Evolutionary conservation across 2,888 invertebrate genomes (phyloP), one percentile per base, ranked within the genome.

Genomic region (Rhodophaea formosa): DNA sequence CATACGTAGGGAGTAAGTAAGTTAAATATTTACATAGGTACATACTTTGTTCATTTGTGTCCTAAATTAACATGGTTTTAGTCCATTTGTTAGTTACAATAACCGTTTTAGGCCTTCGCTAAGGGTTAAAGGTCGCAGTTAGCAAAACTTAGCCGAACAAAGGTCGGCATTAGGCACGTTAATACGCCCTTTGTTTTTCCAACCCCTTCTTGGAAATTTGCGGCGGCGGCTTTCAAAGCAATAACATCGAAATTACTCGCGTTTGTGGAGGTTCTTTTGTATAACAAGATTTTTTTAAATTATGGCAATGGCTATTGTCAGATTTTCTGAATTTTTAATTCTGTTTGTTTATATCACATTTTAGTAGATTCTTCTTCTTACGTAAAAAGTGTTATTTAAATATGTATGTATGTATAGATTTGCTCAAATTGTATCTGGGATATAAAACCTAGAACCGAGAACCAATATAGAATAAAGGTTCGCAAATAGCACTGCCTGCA

Each of bases 151-250:
- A 16, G 5, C 35, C 0, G 35, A 51, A 51, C 51, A 51, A 35
- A 51, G 35, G 35, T 17, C 12, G 10, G n/a, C 32, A 35, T 51
- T 51, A 32, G 35, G 35, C 15, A 35, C 32, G 32, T 32, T 35
- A 35, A 51, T 51, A 32, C 32, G 32, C 1, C 49, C 49, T 51
- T 51, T 51, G 35, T 51, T 51, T 51, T 51, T 35, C 17, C 10
- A 39, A n/a, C n/a, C 51, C 51, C 35, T 17, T 51, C 12, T 16
- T 39, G 12, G 16, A 35, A 47, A 47, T 7, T 12, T 47, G 30
- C 30, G 30, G 47, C 17, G 17, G 8, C 16, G 47, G 16, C 35
- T 51, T 51, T 51, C 35, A 51, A 39, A 10, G 39, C n/a, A 39
- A 35, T 51, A 16, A 35, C 35, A n/a, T 35, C 15, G 14, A 16